Evolutionary conservation across 2,113 vertebrate genomes (phyloP).

Genomic region (Amblyornis subalaris): DNA sequence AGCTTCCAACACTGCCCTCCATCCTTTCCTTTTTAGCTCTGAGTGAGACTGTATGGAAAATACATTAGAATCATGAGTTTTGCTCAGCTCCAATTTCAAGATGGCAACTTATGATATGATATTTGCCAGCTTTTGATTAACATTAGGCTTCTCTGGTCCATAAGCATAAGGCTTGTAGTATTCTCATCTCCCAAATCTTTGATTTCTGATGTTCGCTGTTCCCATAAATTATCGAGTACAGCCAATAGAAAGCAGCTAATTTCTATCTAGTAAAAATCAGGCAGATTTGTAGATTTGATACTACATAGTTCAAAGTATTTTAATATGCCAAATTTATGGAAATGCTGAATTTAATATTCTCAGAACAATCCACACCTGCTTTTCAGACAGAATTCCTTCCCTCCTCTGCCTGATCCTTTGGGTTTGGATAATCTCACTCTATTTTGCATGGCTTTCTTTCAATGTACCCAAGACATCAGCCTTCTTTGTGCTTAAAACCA

Average conservation of each 20-base stretch:
- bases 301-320: neutral
- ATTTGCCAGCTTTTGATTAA: neutral
- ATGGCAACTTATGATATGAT: neutral
- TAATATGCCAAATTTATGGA: constrained; percentile 7
- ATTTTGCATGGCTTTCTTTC: neutral
- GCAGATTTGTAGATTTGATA: neutral
- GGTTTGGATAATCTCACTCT: neutral
- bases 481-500: neutral
- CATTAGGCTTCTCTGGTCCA: neutral
- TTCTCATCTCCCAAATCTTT: constrained; percentile 22
- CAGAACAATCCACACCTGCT: constrained; percentile 1
- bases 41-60: neutral
- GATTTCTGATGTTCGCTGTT: neutral
- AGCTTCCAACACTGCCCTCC: neutral
- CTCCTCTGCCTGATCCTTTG: neutral
- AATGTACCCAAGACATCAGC: fast-evolving
- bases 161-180: neutral
- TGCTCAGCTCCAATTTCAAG: neutral
- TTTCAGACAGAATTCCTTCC: neutral
- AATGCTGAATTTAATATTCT: constrained; percentile 33
- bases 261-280: neutral
- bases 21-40: neutral
- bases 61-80: neutral
- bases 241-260: neutral
- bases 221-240: neutral